Conservation (phyloP, 2,113 vertebrate species). For the Antigone vipio region DNA sequence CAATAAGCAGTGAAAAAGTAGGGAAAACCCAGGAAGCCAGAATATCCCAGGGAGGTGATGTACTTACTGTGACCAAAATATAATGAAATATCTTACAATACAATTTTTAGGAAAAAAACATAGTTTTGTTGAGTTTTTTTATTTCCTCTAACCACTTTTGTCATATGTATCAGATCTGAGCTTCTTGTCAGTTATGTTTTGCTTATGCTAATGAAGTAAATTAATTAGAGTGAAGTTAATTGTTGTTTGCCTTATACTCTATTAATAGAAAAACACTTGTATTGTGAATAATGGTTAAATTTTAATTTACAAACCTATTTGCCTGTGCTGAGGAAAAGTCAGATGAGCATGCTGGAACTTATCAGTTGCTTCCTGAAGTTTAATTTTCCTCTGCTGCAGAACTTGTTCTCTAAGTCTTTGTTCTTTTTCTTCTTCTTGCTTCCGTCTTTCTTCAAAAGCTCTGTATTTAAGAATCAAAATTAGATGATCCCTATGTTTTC, state of each 20-base stretch:
- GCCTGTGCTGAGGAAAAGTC: constrained; percentile 76
- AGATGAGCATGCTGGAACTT: constrained; percentile 85
- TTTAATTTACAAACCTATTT: constrained; percentile 72
- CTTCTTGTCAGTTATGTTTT: background rate
- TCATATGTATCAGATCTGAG: background rate
- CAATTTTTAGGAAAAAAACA: background rate
- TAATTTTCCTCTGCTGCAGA: constrained; percentile 84
- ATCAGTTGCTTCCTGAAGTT: constrained; percentile 86
- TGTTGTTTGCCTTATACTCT: background rate
- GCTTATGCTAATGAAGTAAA: background rate
- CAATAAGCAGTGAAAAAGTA: background rate
- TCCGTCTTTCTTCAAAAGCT: constrained; percentile 84
- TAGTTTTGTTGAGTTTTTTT: background rate
- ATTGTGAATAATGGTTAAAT: background rate
- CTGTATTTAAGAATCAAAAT: constrained; percentile 68
- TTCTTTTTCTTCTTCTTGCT: constrained; percentile 82
- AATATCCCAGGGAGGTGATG: background rate
- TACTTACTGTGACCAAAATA: background rate
- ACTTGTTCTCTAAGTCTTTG: constrained; percentile 80
- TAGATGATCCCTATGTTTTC: background rate
- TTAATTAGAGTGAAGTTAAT: background rate
- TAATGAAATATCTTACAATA: background rate
- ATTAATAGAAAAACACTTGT: background rate
- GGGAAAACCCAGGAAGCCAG: background rate
- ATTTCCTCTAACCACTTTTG: background rate